phyloP scores from a whole-genome alignment of 1,140 invertebrate species.

The Euglossa dilemma region DNA sequence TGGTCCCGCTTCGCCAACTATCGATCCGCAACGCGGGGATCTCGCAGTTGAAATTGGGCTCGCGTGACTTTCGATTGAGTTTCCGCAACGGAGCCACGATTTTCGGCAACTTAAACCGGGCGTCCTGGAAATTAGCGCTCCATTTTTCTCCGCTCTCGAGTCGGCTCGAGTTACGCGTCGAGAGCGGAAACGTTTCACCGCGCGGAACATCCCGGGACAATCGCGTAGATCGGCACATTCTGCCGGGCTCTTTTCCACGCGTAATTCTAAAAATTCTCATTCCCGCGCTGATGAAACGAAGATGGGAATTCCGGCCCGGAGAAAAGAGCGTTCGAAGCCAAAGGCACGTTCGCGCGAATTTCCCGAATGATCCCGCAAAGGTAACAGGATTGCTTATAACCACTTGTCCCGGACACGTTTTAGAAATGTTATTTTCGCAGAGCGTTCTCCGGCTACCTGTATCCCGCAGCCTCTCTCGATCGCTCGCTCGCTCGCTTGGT shows the following conservation, averaged over 20 bases:
- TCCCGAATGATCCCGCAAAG: slow-evolving; percentile 9
- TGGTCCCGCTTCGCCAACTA: slow-evolving; percentile 4
- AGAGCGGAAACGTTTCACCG: too few species aligned
- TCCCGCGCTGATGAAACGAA: background rate
- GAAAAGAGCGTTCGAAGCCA: background rate
- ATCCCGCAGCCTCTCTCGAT: background rate
- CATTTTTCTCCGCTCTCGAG: background rate
- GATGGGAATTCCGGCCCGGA: background rate
- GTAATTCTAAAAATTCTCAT: background rate
- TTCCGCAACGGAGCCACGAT: background rate
- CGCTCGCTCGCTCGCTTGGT: background rate
- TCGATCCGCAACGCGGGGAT: background rate
- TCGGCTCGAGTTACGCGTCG: too few species aligned
- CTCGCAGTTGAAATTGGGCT: background rate
- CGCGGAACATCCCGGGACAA: too few species aligned
- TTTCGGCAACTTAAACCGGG: background rate
- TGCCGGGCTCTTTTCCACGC: background rate
- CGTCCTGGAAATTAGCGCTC: background rate
- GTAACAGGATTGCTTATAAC: slow-evolving; percentile 33
- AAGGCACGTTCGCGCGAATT: slow-evolving; percentile 36
- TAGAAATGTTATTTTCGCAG: slow-evolving; percentile 59
- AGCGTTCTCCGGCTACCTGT: slow-evolving; percentile 29
- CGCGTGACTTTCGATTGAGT: background rate
- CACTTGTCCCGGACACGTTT: slow-evolving; percentile 41
- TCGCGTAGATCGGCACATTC: background rate